Base-by-base conservation (phyloP, 1,140 invertebrate genomes). In the Dryas iulia region DNA sequence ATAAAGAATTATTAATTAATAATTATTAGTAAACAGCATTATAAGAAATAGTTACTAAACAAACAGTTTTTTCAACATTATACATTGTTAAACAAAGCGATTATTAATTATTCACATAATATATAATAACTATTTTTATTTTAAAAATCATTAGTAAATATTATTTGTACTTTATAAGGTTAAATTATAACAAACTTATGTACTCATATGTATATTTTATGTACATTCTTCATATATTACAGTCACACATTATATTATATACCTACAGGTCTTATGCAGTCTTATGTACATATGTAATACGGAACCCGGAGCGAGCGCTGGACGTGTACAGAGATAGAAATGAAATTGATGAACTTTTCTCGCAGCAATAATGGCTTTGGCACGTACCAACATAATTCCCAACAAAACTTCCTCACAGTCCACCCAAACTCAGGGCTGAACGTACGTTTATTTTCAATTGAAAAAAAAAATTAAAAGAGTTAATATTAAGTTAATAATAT, bases 341-440 rank as follows among this genome's bases (percentile, higher is more conserved):
- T 89, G 89, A 91, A 91, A 89, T 91, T 91, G 89, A 91, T 91
- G 87, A 91, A 89, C 89, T 91, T 91, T 89, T 87, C 86, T 85
- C 82, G 87, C 89, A 89, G 89, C 90, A 92, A 92, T 92, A 92
- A 92, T 92, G 91, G 91, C 89, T 92, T 92, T 92, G 88, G 91
- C 91, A 92, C 91, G 91, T 92, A 92, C 91, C 90, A 86, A 91
- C 90, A 92, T 92, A 92, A 92, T 92, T 92, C 89, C 89, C 86
- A 81, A 83, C 90, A 89, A 92, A 92, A 92, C 89, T 92, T 92
- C 85, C 85, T 84, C 84, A 73, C 84, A 79, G 79, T 76, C 78
- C 79, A 73, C 79, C 76, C 79, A 67, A 58, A 54, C 26, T 18
- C 76, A 90, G 85, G 87, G 88, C 61, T 88, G 87, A 31, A 61